Conservation (phyloP, 2,888 invertebrate species). For the Danaus chrysippus region DNA sequence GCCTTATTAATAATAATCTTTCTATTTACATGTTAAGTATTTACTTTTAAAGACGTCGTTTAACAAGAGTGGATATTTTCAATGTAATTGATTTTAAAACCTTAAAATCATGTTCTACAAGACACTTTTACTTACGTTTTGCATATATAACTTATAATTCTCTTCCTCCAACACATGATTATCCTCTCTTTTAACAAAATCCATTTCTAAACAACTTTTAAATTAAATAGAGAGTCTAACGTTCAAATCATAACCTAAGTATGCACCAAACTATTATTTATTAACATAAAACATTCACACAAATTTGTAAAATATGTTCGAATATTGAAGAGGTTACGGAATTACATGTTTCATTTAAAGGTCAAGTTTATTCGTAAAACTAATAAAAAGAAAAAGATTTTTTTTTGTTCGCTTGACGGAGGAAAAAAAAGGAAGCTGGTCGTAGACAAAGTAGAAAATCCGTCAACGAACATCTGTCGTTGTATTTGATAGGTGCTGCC, state of each 20-base stretch:
- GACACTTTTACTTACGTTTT: constrained; percentile 53
- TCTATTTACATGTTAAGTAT: too few relatives aligned
- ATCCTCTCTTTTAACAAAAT: constrained; percentile 71
- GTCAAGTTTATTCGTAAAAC: constrained; percentile 38
- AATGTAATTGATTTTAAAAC: too few relatives aligned
- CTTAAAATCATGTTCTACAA: too few relatives aligned
- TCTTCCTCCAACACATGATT: constrained; percentile 61
- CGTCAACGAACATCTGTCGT: constrained; percentile 65
- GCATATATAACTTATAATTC: constrained; percentile 62
- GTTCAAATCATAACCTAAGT: constrained; percentile 57
- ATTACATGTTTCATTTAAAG: constrained; percentile 39
- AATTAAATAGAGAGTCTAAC: constrained; percentile 34
- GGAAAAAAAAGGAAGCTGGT: constrained; percentile 62
- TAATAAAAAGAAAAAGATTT: constrained; percentile 39
- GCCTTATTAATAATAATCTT: too few relatives aligned
- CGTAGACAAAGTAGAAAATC: constrained; percentile 52
- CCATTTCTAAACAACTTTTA: constrained; percentile 45
- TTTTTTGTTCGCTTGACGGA: constrained; percentile 49
- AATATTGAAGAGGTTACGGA: constrained; percentile 37
- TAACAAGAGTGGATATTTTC: too few relatives aligned
- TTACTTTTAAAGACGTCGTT: too few relatives aligned
- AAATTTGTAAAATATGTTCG: constrained; percentile 35
- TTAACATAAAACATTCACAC: constrained; percentile 39
- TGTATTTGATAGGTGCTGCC: constrained; percentile 16
- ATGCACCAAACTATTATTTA: constrained; percentile 37